Evolutionary conservation across 2,797 vertebrate species (phyloP).

Genomic region (Microtus agrestis): DNA sequence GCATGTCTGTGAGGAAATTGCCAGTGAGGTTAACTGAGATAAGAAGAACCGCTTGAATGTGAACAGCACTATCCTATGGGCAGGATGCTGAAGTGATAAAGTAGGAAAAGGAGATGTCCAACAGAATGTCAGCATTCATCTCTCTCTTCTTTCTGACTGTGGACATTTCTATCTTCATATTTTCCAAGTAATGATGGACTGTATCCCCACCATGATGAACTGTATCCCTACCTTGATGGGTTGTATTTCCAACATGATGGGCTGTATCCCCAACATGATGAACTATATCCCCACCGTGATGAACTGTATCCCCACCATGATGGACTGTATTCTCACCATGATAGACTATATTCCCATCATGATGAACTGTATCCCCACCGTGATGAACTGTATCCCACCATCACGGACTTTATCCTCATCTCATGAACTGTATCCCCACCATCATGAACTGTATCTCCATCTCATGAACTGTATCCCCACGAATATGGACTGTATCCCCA

Average conservation of each 20-base stretch:
- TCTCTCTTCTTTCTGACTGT: background rate
- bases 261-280: background rate
- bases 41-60: background rate
- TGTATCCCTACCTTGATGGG: background rate
- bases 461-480: background rate
- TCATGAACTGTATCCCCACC: background rate
- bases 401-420: background rate
- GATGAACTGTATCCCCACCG: background rate
- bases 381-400: background rate
- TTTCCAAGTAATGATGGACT: background rate
- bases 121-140: background rate
- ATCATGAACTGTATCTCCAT: background rate
- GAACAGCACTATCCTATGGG: background rate
- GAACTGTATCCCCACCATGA: background rate
- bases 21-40: background rate
- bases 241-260: background rate
- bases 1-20: background rate
- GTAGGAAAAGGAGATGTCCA: background rate
- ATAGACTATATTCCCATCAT: background rate
- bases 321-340: background rate
- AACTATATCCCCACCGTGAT: background rate
- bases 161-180: background rate
- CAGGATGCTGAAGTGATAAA: background rate
- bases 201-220: background rate
- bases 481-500: background rate